Conservation (phyloP, 1,140 invertebrate species). For the Diabrotica virgifera region DNA sequence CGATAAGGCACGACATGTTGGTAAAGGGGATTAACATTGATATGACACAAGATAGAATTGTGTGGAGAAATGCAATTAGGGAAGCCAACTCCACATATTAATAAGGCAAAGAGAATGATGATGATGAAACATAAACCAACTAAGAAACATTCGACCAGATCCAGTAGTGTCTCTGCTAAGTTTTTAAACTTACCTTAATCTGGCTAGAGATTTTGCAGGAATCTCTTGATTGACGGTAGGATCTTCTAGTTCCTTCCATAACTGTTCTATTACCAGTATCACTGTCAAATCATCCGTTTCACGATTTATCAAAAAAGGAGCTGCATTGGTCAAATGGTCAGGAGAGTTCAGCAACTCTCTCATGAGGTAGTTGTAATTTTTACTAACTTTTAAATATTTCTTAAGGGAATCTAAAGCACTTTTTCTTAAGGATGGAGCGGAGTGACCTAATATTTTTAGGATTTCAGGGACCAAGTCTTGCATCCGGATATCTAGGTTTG, state of each 20-base stretch:
- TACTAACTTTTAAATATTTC: conserved; percentile 15
- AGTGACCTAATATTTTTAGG: conserved; percentile 70
- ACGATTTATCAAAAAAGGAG: conserved; percentile 8
- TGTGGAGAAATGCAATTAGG: no score
- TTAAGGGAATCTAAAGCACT: conserved; percentile 42
- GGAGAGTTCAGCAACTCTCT: conserved; percentile 11
- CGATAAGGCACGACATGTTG: no score
- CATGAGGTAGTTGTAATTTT: conserved; percentile 9
- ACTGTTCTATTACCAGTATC: background rate
- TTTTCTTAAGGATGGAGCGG: conserved; percentile 72
- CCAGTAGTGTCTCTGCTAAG: no score
- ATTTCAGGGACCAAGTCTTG: conserved; percentile 61
- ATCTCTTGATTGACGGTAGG: conserved; percentile 6
- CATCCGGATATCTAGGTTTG: conserved; percentile 60
- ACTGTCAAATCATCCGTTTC: conserved; percentile 10
- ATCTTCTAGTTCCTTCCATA: conserved; percentile 5
- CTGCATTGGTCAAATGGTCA: conserved; percentile 4
- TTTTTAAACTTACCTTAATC: background rate
- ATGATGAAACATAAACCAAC: no score
- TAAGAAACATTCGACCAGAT: no score
- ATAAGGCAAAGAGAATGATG: no score
- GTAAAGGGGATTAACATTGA: no score
- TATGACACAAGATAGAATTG: no score
- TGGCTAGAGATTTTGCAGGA: conserved; percentile 9
- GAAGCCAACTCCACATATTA: no score